Conservation (phyloP, 2,113 vertebrate genomes). For the Heterotis niloticus region DNA sequence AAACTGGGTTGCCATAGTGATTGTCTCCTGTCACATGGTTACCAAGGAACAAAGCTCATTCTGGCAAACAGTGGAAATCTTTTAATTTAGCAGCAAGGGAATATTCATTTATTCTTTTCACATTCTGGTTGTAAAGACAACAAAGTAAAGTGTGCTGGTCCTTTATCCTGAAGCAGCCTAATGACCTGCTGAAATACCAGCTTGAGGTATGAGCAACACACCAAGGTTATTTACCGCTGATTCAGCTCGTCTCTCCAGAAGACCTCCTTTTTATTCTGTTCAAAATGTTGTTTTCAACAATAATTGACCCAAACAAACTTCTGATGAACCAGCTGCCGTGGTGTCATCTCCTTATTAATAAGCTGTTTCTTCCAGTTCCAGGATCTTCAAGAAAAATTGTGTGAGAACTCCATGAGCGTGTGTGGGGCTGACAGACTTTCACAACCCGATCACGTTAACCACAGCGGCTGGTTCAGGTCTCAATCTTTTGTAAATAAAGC, state of each 20-base stretch:
- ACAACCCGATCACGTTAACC: no score
- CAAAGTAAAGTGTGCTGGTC: not conserved
- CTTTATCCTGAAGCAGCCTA: not conserved
- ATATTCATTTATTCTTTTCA: not conserved
- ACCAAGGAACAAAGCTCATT: conserved; percentile 10
- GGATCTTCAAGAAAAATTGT: not conserved
- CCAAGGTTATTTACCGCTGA: not conserved
- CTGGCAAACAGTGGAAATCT: conserved; percentile 4
- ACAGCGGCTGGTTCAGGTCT: no score
- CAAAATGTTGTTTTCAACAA: not conserved
- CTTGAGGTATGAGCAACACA: not conserved
- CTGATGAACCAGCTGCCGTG: not conserved
- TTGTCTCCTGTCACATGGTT: conserved; percentile 25
- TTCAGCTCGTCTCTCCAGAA: not conserved
- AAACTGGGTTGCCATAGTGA: conserved; percentile 33
- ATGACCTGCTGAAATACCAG: not conserved
- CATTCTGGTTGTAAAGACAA: not conserved
- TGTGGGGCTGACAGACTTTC: no score
- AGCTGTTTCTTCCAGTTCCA: not conserved
- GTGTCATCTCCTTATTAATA: not conserved
- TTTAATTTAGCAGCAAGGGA: conserved; percentile 4
- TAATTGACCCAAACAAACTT: not conserved
- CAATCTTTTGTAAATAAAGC: no score
- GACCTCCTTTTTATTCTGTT: not conserved
- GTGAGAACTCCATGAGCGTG: no score